Conservation (phyloP, 2,113 vertebrate genomes). For the Herpailurus yagouaroundi region DNA sequence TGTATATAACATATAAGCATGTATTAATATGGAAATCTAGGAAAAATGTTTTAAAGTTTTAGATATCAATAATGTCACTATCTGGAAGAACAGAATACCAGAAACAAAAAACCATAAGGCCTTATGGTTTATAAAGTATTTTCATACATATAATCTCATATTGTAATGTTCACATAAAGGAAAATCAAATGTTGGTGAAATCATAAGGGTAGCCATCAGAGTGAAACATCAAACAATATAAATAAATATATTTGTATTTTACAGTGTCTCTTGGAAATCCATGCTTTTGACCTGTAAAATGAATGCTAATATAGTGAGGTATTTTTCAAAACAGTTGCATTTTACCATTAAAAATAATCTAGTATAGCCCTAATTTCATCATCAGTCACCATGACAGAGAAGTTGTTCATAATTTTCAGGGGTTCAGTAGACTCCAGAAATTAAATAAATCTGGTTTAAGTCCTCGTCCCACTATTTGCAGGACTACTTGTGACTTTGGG, state of each 20-base stretch:
- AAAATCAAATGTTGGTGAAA: not conserved
- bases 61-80: not conserved
- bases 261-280: not conserved
- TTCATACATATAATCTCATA: conserved; percentile 10
- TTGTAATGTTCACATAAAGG: not conserved
- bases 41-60: conserved; percentile 20
- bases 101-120: not conserved
- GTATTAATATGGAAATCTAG: not conserved
- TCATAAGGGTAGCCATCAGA: not conserved
- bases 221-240: conserved; percentile 10
- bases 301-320: not conserved
- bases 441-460: not conserved
- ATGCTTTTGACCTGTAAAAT: not conserved
- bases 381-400: not conserved
- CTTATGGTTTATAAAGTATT: not conserved
- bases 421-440: not conserved
- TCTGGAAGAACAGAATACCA: not conserved
- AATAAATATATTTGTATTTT: conserved; percentile 29
- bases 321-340: conserved; percentile 15
- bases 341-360: not conserved
- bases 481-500: not conserved
- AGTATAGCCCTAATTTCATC: not conserved
- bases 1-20: not conserved
- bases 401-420: not conserved
- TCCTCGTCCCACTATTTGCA: not conserved